Evolutionary conservation across 2,797 vertebrate genomes (phyloP), one percentile per base, ranked within the genome.

Genomic region (Pristis pectinata): DNA sequence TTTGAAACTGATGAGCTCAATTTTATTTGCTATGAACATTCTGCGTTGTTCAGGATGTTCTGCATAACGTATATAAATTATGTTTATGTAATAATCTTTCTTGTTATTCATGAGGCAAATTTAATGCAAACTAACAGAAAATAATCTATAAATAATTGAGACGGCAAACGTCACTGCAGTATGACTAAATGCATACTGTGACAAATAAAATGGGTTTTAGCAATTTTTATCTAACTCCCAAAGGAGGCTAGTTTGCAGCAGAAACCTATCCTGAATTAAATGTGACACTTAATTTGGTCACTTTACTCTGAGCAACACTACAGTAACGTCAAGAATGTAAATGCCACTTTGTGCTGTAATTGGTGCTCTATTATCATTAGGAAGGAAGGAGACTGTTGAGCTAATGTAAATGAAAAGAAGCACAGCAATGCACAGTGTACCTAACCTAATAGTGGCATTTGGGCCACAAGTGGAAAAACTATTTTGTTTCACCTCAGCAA

Each of bases 271-370:
- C 92, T 49, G 92, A 94, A 94, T 94, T 94, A 94, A 94, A 74
- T n/a, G 44, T 53, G 92, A 76, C 92, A 94, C 70, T 76, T 94
- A 53, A 94, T 94, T 94, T 94, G 92, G 70, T 34, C 92, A 76
- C 92, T 94, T 94, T 94, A 93, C 64, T 74, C 92, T 53, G 49
- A 30, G 72, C 27, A 74, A 94, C 70, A 34, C 72, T 15, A n/a
- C 49, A 19, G 49, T 15, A n/a, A 56, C 56, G 70, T 76, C 41
- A 94, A 94, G 92, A 53, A 94, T 94, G 72, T 76, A 94, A 93
- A 93, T 93, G 92, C 41, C 70, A 93, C 41, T 93, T 53, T 67
- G 44, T 93, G 44, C 92, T 53, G 13, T 76, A 94, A 76, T 76
- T 94, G 44, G 70, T 76, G 70, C 70, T 76, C 41, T 53, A 53